A percentile compares a stretch with the other conserved stretches of the same genome.
These are phyloP conservation scores for Asbolus verrucosus DNA, from an alignment of 1,140 invertebrate genomes.

Conservation along the genomic window DNA sequence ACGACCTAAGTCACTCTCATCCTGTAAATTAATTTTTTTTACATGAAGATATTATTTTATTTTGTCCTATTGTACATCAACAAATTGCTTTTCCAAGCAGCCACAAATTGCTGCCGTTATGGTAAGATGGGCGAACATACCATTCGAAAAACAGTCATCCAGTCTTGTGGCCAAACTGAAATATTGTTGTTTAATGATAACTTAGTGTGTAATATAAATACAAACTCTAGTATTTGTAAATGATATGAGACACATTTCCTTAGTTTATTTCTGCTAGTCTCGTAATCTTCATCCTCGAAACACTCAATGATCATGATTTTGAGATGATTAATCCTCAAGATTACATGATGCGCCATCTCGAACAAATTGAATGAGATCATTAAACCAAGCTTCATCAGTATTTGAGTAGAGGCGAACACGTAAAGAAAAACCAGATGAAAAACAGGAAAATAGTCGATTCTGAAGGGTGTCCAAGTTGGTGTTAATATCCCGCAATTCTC, in stretches of 20 bases:
- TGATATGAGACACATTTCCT: constrained; percentile 6
- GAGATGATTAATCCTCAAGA: constrained; percentile 5
- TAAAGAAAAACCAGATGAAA: background rate
- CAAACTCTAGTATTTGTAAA: background rate
- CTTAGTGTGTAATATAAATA: too few relatives aligned
- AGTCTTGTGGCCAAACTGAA: constrained; percentile 3
- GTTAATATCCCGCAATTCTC: constrained; percentile 15
- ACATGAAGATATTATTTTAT: background rate
- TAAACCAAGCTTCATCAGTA: background rate
- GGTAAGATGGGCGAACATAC: background rate
- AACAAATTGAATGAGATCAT: background rate
- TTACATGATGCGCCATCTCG: background rate
- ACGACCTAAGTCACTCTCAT: too few relatives aligned
- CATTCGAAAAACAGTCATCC: background rate
- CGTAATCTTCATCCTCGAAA: background rate
- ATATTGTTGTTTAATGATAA: background rate
- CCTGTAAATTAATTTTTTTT: too few relatives aligned
- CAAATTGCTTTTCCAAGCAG: background rate
- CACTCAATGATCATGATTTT: constrained; percentile 1
- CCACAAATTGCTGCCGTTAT: background rate
- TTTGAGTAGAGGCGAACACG: background rate
- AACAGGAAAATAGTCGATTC: constrained; percentile 33
- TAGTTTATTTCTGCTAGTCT: background rate
- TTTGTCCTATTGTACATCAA: background rate
- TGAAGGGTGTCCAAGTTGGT: constrained; percentile 22